Evolutionary conservation across 2,888 invertebrate genomes (phyloP), one percentile per base, ranked within the genome.

Genomic region (Hypomecis atomaria): DNA sequence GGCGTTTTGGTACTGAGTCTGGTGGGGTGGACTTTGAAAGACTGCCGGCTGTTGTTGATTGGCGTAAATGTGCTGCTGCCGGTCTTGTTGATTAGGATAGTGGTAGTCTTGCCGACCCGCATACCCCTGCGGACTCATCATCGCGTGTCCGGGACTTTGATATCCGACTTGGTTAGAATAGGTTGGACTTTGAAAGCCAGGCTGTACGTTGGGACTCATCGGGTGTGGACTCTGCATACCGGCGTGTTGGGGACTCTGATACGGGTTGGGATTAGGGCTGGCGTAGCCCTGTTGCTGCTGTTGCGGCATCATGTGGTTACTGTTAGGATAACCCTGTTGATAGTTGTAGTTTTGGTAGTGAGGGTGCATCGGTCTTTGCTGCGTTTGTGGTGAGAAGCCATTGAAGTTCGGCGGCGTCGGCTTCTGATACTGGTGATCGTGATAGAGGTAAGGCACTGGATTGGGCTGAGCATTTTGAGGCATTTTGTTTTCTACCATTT

Each of bases 351-450:
- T 88, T 67, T 88, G 91, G 65, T 88, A 92, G 62, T 89, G 90
- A 36, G 79, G 66, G 66, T 86, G 88, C 78, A 89, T 82, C 33
- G 87, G 11, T 52, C 64, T 59, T 47, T 64, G 77, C 65, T 64
- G 77, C 65, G 87, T 78, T 74, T 92, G 93, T 34, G 89, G 86
- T 10, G 90, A 88, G 67, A 86, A 91, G 10, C 88, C 89, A 65
- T 89, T 92, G 63, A 85, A 92, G 67, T 81, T 86, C 43, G 78
- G 68, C 13, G 85, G 76, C 33, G 77, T 62, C 4, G 89, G 82
- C 75, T 93, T 93, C 71, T 93, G 93, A 67, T 93, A 93, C 65
- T 91, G 92, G 71, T 93, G 93, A 67, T 93, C 93, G 65, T 92
- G 89, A 45, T 90, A 86, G 5, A 85, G 85, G 68, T 91, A 92